A percentile compares a stretch with the other conserved stretches of the same genome.
Evolutionary conservation across 2,113 vertebrate genomes (phyloP).

Genomic region (Oceanites oceanicus): DNA sequence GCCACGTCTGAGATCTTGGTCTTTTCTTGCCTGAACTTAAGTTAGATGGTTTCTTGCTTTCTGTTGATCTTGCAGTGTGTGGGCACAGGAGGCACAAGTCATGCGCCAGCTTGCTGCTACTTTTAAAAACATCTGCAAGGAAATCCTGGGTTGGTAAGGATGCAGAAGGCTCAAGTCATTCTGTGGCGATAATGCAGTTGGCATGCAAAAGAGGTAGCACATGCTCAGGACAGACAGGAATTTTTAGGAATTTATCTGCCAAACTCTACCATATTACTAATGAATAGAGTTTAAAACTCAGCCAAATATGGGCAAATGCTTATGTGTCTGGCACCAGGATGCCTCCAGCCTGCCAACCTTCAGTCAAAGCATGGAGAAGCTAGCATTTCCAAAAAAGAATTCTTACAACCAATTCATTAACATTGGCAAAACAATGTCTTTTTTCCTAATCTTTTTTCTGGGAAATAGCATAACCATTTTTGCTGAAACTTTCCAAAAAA

Average conservation of each 20-base stretch:
- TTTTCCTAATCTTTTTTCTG: slow-evolving; percentile 63
- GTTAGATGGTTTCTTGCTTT: neutral
- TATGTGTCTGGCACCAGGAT: slow-evolving; percentile 36
- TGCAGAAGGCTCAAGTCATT: neutral
- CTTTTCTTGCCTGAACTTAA: neutral
- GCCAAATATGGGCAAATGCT: slow-evolving; percentile 56
- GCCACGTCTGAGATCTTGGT: neutral
- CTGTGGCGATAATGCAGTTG: neutral
- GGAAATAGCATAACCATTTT: slow-evolving; percentile 48
- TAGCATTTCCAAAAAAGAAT: slow-evolving; percentile 36
- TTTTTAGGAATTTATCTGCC: slow-evolving; percentile 9
- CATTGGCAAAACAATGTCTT: slow-evolving; percentile 61
- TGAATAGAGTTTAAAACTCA: neutral
- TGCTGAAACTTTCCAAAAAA: slow-evolving; percentile 42
- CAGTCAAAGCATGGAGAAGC: slow-evolving; percentile 27
- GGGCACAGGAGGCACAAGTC: neutral
- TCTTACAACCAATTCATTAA: slow-evolving; percentile 59
- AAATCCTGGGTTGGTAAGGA: neutral
- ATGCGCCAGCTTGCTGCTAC: neutral
- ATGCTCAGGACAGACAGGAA: slow-evolving; percentile 8
- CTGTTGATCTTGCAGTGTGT: neutral
- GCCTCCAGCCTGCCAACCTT: slow-evolving; percentile 25
- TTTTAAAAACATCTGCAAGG: neutral
- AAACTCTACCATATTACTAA: slow-evolving; percentile 27
- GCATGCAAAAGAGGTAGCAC: neutral